These are phyloP conservation scores for Drosophila biarmipes DNA, from an alignment of 1,140 invertebrate species.

Conservation along the genomic window DNA sequence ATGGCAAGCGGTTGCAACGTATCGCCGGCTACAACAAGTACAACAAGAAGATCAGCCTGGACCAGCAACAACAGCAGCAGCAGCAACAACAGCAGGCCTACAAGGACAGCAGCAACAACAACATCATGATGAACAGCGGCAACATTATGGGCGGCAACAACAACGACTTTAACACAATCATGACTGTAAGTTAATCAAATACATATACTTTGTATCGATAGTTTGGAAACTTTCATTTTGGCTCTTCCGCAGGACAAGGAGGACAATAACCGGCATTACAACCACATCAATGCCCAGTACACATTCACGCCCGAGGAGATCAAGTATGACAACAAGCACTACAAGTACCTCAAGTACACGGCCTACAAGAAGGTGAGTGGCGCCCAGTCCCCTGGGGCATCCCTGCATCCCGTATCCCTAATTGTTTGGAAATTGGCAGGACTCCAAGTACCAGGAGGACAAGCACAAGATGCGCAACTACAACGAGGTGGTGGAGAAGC, in stretches of 20 bases:
- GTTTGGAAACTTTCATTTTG: not conserved
- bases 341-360: conserved; percentile 92
- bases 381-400: not conserved
- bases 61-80: conserved; percentile 84
- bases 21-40: conserved; percentile 88
- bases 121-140: conserved; percentile 79
- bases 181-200: conserved; percentile 70
- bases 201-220: not conserved
- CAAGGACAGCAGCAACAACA: conserved; percentile 82
- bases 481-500: conserved; percentile 88
- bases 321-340: conserved; percentile 92
- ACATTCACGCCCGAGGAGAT: conserved; percentile 91
- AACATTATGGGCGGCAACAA: conserved; percentile 76
- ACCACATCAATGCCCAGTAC: conserved; percentile 85
- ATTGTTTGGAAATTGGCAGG: conserved; percentile 70
- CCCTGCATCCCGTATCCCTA: too few species aligned
- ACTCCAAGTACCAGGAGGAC: conserved; percentile 87
- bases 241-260: conserved; percentile 71
- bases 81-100: conserved; percentile 84
- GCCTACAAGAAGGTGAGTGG: conserved; percentile 87
- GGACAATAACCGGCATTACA: conserved; percentile 83
- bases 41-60: conserved; percentile 86
- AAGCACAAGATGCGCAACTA: conserved; percentile 88
- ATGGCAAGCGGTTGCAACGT: conserved; percentile 87
- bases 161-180: conserved; percentile 84